A percentile compares a stretch with the other conserved stretches of the same genome.
phyloP scores from a whole-genome alignment of 1,140 invertebrate species.

The Apis laboriosa region DNA sequence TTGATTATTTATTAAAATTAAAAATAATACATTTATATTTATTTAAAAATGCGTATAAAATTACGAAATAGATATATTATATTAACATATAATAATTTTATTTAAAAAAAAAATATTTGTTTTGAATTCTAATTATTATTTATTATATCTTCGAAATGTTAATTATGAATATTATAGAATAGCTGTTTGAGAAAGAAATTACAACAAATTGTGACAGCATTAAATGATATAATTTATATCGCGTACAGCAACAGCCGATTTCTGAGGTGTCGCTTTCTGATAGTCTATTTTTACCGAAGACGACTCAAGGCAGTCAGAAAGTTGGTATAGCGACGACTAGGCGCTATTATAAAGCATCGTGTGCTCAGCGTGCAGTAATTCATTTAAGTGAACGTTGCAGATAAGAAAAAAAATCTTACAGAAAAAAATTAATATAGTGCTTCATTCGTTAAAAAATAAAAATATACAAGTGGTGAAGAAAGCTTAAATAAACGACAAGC shows the following conservation, averaged over 20 bases:
- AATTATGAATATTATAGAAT: neutral
- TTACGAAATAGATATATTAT: neutral
- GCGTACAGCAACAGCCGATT: conserved; percentile 41
- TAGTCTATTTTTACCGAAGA: conserved; percentile 75
- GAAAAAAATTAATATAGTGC: conserved; percentile 3
- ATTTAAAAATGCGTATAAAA: neutral
- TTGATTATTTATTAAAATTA: neutral
- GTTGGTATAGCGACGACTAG: conserved; percentile 69
- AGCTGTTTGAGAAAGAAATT: neutral
- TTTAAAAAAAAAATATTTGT: neutral
- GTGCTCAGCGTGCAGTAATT: conserved; percentile 64
- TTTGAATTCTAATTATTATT: too few relatives aligned
- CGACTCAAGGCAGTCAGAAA: conserved; percentile 69
- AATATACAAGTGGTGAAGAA: neutral
- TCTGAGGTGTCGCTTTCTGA: conserved; percentile 76
- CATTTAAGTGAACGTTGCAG: conserved; percentile 57
- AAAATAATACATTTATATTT: neutral
- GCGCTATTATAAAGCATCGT: conserved; percentile 73
- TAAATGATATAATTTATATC: conserved; percentile 20
- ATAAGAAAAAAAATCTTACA: neutral
- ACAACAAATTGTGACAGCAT: neutral
- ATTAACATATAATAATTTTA: neutral
- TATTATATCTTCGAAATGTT: neutral
- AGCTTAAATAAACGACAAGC: neutral
- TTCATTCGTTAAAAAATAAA: neutral